Evolutionary conservation across 2,888 invertebrate species (phyloP), one percentile per base, ranked within the genome.

Genomic region (Cancer borealis): DNA sequence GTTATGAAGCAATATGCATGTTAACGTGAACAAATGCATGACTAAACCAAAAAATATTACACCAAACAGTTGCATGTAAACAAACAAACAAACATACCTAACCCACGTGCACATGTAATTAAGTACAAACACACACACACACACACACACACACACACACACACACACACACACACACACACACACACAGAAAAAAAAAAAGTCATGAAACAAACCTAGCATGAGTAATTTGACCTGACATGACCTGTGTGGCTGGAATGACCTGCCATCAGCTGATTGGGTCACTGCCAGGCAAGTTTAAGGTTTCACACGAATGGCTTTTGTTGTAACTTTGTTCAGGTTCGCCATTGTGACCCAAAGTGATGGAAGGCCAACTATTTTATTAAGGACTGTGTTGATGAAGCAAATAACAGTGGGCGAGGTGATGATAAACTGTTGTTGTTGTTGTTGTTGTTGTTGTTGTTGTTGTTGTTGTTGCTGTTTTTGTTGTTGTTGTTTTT

Each of bases 261-360:
- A 79, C 79, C 30, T 30, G 79, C 79, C 79, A 79, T 79, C 79
- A 79, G 10, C 79, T 30, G 79, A 79, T 30, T 30, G 79, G 79
- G 14, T 30, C 26, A 12, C 79, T 79, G 79, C 21, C 79, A 79
- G 79, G 30, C 79, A 79, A 79, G 79, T 79, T 79, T 79, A 79
- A 21, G 30, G 79, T 79, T 79, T 79, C 79, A 79, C 79, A 79
- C 21, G 79, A 79, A 79, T 79, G 30, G 79, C 10, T 79, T 79
- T 26, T 30, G 30, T 79, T 79, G 79, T 14, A 79, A 79, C 79
- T 30, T 79, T 79, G 30, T 30, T 79, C 26, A 30, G 3, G 79
- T 79, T 79, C 30, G 30, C 79, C 79, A 79, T 30, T 79, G 26
- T 79, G 79, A 26, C 12, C 1, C 30, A 79, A 6, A 8, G 79